phyloP scores from a whole-genome alignment of 2,888 invertebrate species.

The Galerucella pusilla region DNA sequence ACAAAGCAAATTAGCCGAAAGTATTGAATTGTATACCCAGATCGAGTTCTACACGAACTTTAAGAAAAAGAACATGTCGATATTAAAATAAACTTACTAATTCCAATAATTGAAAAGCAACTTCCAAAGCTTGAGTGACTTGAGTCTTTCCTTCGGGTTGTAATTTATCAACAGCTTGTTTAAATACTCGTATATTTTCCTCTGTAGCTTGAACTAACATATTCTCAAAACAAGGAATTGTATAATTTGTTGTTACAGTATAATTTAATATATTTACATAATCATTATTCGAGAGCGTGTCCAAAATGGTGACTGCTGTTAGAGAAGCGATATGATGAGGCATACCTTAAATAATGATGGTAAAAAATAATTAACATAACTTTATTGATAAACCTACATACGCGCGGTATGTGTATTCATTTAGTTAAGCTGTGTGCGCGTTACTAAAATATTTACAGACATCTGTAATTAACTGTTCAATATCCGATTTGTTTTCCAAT shows the following conservation, averaged over 20 bases:
- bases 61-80: too few relatives aligned
- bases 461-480: too few relatives aligned
- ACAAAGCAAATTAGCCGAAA: too few relatives aligned
- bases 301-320: conserved; percentile 88
- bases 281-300: conserved; percentile 97
- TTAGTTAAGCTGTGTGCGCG: too few relatives aligned
- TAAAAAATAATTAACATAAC: not conserved
- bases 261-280: conserved; percentile 93
- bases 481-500: too few relatives aligned
- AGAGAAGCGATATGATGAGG: conserved; percentile 80
- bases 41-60: too few relatives aligned
- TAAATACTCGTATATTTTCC: conserved; percentile 83
- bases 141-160: conserved; percentile 85
- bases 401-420: too few relatives aligned
- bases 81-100: conserved; percentile 67
- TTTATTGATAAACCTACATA: too few relatives aligned
- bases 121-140: conserved; percentile 81
- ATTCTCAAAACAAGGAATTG: conserved; percentile 87
- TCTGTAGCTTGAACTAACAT: conserved; percentile 89
- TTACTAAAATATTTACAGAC: too few relatives aligned
- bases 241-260: conserved; percentile 75
- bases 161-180: conserved; percentile 74
- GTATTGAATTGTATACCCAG: too few relatives aligned
- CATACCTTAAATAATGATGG: conserved; percentile 55
- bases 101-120: conserved; percentile 85